phyloP scores from a whole-genome alignment of 1,140 invertebrate genomes.

The Lordiphosa clarofinis region DNA sequence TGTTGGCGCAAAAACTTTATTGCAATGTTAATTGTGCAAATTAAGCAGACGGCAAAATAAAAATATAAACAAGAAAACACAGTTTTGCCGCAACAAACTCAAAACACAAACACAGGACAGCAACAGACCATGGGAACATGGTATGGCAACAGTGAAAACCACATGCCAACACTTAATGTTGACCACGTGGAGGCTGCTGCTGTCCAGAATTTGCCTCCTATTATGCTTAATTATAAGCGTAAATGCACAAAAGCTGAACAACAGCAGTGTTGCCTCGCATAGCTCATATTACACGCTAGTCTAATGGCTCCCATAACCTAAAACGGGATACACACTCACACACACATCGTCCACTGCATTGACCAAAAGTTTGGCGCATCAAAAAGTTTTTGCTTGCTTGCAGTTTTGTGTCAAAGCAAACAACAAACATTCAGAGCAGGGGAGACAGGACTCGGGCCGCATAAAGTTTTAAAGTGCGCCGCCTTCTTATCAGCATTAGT shows the following conservation, averaged over 20 bases:
- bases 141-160: slow-evolving; percentile 46
- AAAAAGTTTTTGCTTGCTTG: slow-evolving; percentile 54
- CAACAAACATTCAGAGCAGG: slow-evolving; percentile 19
- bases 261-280: slow-evolving; percentile 25
- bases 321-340: slow-evolving; percentile 7
- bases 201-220: slow-evolving; percentile 40
- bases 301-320: slow-evolving; percentile 18
- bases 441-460: slow-evolving; percentile 21
- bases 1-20: slow-evolving; percentile 62
- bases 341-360: slow-evolving; percentile 35
- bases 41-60: slow-evolving; percentile 47
- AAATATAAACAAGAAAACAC: no score
- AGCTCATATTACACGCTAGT: slow-evolving; percentile 37
- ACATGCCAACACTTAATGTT: slow-evolving; percentile 71
- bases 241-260: slow-evolving; percentile 52
- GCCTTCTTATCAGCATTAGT: slow-evolving; percentile 33
- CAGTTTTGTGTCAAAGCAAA: slow-evolving; percentile 49
- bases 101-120: slow-evolving; percentile 39
- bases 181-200: slow-evolving; percentile 39
- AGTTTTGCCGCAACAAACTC: slow-evolving; percentile 30
- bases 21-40: slow-evolving; percentile 68
- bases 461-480: slow-evolving; percentile 34
- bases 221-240: slow-evolving; percentile 70
- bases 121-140: neutral
- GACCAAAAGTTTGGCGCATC: slow-evolving; percentile 47